Evolutionary conservation across 2,113 vertebrate genomes (phyloP), one percentile per base, ranked within the genome.

Genomic region (Sterrhoptilus dennistouni): DNA sequence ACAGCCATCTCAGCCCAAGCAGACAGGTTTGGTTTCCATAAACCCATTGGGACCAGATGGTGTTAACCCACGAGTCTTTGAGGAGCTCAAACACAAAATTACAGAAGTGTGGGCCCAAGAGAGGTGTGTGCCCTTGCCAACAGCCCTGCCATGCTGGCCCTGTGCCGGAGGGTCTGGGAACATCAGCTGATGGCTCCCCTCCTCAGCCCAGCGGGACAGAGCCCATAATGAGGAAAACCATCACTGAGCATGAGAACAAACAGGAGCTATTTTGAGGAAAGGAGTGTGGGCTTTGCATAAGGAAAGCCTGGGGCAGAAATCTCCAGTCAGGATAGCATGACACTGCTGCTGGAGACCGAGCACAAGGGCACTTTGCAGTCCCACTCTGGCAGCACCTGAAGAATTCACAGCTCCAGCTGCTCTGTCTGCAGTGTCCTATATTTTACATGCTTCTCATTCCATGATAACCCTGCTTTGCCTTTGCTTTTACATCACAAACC

Each of bases 151-250:
- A 16, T 22, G 57, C 23, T 36, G 57, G 14, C 22, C 2, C 38
- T 27, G 56, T 3, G 29, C 42, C 1, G 0, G 21, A 68, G 57
- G 19, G 29, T 54, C 65, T 0, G 0, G 38, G 45, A 61, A 15
- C 31, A 14, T 23, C 0, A 0, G 9, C 21, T 24, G 21, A n/a
- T 3, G 36, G 28, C 28, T 31, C 38, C 7, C 33, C 25, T 27
- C 16, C 59, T 38, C 59, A 38, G 35, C 44, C 33, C 31, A 12
- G 27, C 0, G 0, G 21, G 36, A 22, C 28, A 57, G 10, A 64
- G 24, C 19, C 45, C 15, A 2, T 12, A 29, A 4, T 3, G 31
- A 35, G 38, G 25, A 74, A 53, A 35, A 54, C 24, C 10, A 33
- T 12, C 45, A 9, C 22, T 12, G 47, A 59, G 8, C 23, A 42